Percentiles rank a stretch among this genome's conserved stretches.
phyloP scores from a whole-genome alignment of 2,888 invertebrate genomes.

The Gymnocheta viridis region DNA sequence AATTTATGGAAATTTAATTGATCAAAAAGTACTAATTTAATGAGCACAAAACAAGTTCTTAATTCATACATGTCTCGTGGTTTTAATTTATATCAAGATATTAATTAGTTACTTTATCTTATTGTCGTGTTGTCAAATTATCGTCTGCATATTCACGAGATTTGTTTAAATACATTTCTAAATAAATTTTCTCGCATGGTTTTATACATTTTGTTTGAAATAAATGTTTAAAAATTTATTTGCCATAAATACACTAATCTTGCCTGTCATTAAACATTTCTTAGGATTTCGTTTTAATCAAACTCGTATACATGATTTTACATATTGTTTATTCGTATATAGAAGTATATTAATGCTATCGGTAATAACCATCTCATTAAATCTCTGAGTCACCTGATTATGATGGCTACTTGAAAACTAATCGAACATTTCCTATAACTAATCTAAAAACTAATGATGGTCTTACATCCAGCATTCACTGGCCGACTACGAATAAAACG shows the following conservation, averaged over 20 bases:
- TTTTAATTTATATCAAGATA: neutral
- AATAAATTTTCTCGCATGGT: too few relatives aligned
- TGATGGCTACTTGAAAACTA: conserved; percentile 65
- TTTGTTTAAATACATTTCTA: neutral
- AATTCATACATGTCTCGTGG: neutral
- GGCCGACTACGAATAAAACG: conserved; percentile 7
- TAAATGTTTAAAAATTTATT: neutral
- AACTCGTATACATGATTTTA: neutral
- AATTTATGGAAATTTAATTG: too few relatives aligned
- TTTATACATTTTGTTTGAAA: too few relatives aligned
- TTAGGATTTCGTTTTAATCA: conserved; percentile 36
- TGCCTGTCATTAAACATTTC: conserved; percentile 55
- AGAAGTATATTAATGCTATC: conserved; percentile 22
- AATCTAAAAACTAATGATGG: conserved; percentile 67
- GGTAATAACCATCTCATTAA: conserved; percentile 64
- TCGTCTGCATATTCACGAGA: neutral
- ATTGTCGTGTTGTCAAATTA: neutral
- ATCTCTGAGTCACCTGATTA: conserved; percentile 63
- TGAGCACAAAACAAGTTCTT: neutral
- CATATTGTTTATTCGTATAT: conserved; percentile 8
- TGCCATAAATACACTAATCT: conserved; percentile 7
- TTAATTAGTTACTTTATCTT: neutral
- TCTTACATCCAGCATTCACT: conserved; percentile 58
- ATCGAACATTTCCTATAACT: conserved; percentile 70
- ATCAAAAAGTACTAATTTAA: too few relatives aligned